Percentiles rank a stretch among this genome's conserved stretches.
Evolutionary conservation across 2,113 vertebrate species (phyloP).

Genomic region (Sapajus apella): DNA sequence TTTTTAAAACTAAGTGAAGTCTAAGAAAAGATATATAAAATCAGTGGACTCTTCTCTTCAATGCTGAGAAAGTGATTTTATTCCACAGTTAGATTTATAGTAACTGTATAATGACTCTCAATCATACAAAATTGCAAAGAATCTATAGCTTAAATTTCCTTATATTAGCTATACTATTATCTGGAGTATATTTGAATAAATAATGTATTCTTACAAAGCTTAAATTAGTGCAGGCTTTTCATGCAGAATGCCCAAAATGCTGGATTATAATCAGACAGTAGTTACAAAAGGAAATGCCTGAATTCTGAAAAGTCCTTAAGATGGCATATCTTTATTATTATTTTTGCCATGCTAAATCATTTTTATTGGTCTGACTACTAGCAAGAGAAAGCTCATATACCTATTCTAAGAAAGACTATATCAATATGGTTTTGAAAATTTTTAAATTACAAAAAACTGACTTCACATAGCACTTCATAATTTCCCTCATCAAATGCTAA

Average conservation of each 20-base stretch:
- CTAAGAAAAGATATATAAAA: conserved; percentile 65
- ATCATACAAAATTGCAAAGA: conserved; percentile 85
- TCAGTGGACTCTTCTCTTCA: conserved; percentile 66
- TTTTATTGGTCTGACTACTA: conserved; percentile 10
- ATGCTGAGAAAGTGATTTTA: conserved; percentile 87
- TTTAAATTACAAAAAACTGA: conserved; percentile 62
- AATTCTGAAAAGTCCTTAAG: conserved; percentile 67
- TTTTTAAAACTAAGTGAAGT: conserved; percentile 73
- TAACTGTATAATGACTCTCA: conserved; percentile 88
- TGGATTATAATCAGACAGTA: conserved; percentile 73
- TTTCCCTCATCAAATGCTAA: conserved; percentile 75
- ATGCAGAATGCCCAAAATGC: conserved; percentile 66
- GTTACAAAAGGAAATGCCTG: conserved; percentile 24
- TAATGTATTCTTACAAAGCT: conserved; percentile 85
- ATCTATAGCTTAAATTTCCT: conserved; percentile 88
- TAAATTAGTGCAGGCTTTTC: conserved; percentile 78
- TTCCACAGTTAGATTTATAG: conserved; percentile 83
- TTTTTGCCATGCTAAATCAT: conserved; percentile 38
- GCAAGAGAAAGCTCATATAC: neutral
- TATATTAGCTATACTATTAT: conserved; percentile 89
- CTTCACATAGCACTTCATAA: conserved; percentile 75
- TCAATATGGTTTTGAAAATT: conserved; percentile 63
- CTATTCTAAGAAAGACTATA: conserved; percentile 48
- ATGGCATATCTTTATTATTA: conserved; percentile 50
- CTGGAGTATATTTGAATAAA: conserved; percentile 81